Conservation (phyloP, 2,113 vertebrate species). For the Halcyon senegalensis region DNA sequence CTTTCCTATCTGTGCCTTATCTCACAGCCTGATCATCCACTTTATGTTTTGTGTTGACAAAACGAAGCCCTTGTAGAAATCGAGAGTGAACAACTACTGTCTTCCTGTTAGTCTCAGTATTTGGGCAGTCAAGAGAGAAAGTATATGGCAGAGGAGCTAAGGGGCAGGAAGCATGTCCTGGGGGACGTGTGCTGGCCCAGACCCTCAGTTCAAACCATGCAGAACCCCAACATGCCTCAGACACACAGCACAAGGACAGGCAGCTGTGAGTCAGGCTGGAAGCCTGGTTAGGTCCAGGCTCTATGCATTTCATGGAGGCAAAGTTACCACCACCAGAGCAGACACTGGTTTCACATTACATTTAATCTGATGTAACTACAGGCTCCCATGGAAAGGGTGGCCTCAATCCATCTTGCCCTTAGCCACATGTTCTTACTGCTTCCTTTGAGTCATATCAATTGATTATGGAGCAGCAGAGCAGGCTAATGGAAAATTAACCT, state of each 20-base stretch:
- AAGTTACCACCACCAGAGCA: background rate
- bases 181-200: background rate
- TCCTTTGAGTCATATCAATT: conserved; percentile 6
- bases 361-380: background rate
- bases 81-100: background rate
- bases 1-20: background rate
- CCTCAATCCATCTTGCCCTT: background rate
- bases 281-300: background rate
- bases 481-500: background rate
- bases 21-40: background rate
- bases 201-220: background rate
- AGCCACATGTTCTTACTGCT: background rate
- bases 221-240: background rate
- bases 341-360: background rate
- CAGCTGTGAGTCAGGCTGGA: background rate
- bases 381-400: background rate
- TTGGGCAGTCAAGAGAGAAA: background rate
- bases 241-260: background rate
- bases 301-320: background rate
- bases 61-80: background rate
- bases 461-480: background rate
- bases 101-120: background rate
- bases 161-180: background rate
- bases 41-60: background rate
- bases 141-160: background rate